Base-by-base conservation (phyloP, 2,888 invertebrate species). In the Microctonus hyperodae region DNA sequence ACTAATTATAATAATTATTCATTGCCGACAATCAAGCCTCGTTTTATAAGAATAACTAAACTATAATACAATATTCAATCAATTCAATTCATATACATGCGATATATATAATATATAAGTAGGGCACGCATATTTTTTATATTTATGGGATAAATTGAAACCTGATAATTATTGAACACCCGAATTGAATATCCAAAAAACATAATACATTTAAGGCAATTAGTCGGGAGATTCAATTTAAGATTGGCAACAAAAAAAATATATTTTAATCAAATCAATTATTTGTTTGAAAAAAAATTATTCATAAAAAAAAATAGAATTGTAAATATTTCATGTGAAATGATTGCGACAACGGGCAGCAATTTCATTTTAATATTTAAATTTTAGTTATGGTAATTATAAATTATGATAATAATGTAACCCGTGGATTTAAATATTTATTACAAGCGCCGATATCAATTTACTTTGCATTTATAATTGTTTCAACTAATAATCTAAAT, bases 151-250 rank as follows among this genome's bases (percentile, higher is more conserved):
- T 70, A 75, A 75, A 72, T 70, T 74, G 76, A 73, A 75, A 72
- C 74, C 70, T 75, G 25, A 51, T 51, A 22, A 13, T 73, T 73
- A 72, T 77, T 76, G 75, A 78, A 79, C 79, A 79, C 75, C 75
- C 73, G 72, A 78, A 78, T 76, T 79, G 77, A 75, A 74, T 71
- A 70, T 62, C 74, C 74, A 76, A 79, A 72, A 74, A 75, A 76
- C 68, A 74, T 78, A 75, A 74, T 69, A 72, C 61, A 20, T n/a
- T 67, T 74, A 77, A 79, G 77, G 75, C 77, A 76, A 78, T 73
- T 73, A 74, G 68, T 74, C 72, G 71, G 60, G 64, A 63, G 28
- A 28, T 28, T 28, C 53, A 56, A 69, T n/a, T 13, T 35, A 37
- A 67, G 69, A 67, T 65, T 48, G n/a, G n/a, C n/a, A n/a, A n/a